These are phyloP conservation scores for Agrotis clavis DNA, from an alignment of 2,888 invertebrate genomes.

Conservation along the genomic window DNA sequence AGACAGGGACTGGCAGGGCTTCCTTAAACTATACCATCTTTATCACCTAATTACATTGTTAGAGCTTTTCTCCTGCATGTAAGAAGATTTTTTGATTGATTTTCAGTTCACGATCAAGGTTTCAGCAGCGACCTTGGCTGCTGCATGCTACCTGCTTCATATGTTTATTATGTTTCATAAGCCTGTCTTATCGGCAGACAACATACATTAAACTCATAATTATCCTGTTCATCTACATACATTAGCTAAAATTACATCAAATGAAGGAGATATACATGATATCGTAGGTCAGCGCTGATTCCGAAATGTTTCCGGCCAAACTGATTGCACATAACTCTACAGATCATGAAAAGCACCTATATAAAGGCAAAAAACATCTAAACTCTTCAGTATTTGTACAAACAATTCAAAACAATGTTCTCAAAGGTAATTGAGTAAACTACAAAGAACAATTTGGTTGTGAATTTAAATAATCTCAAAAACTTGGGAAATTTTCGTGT, in stretches of 20 bases:
- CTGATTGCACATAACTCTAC: constrained; percentile 53
- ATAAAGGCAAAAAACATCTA: constrained; percentile 66
- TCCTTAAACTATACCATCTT: too few species aligned
- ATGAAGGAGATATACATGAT: constrained; percentile 28
- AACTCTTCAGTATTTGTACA: constrained; percentile 71
- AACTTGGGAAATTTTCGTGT: constrained; percentile 58
- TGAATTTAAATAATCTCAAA: constrained; percentile 59
- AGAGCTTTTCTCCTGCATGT: too few species aligned
- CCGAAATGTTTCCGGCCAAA: constrained; percentile 58
- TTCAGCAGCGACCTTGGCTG: too few species aligned
- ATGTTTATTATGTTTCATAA: neutral
- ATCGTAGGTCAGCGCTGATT: constrained; percentile 48
- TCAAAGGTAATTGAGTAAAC: constrained; percentile 74
- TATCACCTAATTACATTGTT: too few species aligned
- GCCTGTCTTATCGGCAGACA: constrained; percentile 18
- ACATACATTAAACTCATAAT: constrained; percentile 28
- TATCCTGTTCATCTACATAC: constrained; percentile 22
- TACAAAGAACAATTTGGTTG: constrained; percentile 57
- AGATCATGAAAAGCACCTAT: constrained; percentile 63
- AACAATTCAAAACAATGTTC: constrained; percentile 77
- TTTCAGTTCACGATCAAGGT: neutral
- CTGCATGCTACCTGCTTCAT: neutral
- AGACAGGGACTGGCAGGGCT: too few species aligned
- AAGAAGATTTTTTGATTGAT: neutral
- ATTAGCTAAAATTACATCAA: constrained; percentile 27